phyloP scores from a whole-genome alignment of 2,888 invertebrate genomes.

The Subacronicta megacephala region DNA sequence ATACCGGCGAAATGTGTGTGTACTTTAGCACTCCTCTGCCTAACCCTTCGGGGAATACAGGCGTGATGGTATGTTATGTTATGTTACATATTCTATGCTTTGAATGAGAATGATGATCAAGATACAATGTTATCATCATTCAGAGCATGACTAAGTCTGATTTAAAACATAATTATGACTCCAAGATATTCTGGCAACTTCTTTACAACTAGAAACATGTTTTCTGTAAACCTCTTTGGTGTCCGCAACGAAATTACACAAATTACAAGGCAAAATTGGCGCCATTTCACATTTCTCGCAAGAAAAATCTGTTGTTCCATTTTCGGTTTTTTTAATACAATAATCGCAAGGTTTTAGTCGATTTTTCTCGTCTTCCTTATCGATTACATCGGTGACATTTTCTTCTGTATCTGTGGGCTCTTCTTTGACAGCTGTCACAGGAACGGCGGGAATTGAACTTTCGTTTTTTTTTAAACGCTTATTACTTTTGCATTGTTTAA shows the following conservation, averaged over 20 bases:
- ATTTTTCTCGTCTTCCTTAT: slow-evolving; percentile 24
- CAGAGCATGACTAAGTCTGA: slow-evolving; percentile 29
- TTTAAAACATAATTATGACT: slow-evolving; percentile 41
- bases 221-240: slow-evolving; percentile 38
- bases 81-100: no score
- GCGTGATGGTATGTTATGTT: no score
- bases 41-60: no score
- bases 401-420: slow-evolving; percentile 22
- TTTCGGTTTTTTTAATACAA: slow-evolving; percentile 30
- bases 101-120: no score
- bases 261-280: slow-evolving; percentile 34
- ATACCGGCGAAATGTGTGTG: no score
- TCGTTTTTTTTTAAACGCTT: slow-evolving; percentile 38
- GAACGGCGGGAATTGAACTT: slow-evolving; percentile 11
- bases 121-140: no score
- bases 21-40: no score
- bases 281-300: slow-evolving; percentile 43
- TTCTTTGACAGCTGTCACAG: slow-evolving; percentile 35
- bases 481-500: slow-evolving; percentile 61
- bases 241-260: slow-evolving; percentile 36
- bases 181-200: slow-evolving; percentile 44
- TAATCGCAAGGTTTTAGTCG: slow-evolving; percentile 43
- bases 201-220: slow-evolving; percentile 43
- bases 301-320: slow-evolving; percentile 22
- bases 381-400: slow-evolving; percentile 13